These are phyloP conservation scores for Trichonephila inaurata DNA, from an alignment of 1,140 invertebrate genomes.

Conservation along the genomic window DNA sequence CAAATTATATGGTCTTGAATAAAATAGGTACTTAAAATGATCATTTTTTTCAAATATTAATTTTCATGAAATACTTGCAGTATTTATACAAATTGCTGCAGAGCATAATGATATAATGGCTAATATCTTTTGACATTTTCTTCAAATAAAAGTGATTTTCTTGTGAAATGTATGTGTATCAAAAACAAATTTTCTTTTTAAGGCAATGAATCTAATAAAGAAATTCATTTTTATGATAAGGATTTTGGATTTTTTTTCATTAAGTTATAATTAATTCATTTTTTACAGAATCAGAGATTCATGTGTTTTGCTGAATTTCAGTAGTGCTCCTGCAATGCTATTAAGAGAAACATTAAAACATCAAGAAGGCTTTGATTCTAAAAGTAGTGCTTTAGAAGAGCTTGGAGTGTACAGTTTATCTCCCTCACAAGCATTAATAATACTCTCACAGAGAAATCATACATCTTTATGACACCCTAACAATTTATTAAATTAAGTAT, in stretches of 20 bases:
- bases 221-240: too few relatives aligned
- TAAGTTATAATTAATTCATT: constrained; percentile 20
- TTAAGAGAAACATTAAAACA: constrained; percentile 85
- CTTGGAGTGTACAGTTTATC: constrained; percentile 75
- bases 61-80: too few relatives aligned
- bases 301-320: constrained; percentile 88
- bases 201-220: too few relatives aligned
- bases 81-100: background rate
- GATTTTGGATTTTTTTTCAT: background rate
- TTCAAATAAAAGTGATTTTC: too few relatives aligned
- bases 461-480: constrained; percentile 8
- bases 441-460: constrained; percentile 71
- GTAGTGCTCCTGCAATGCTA: constrained; percentile 88
- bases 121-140: background rate
- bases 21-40: too few relatives aligned
- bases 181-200: too few relatives aligned
- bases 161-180: too few relatives aligned
- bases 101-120: background rate
- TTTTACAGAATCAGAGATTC: constrained; percentile 88
- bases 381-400: constrained; percentile 76
- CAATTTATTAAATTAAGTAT: background rate
- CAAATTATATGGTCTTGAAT: too few relatives aligned
- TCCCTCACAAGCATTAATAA: constrained; percentile 75
- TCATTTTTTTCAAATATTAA: too few relatives aligned
- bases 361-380: constrained; percentile 32